Evolutionary conservation across 1,140 invertebrate species (phyloP).

Genomic region (Zaprionus gabonicus): DNA sequence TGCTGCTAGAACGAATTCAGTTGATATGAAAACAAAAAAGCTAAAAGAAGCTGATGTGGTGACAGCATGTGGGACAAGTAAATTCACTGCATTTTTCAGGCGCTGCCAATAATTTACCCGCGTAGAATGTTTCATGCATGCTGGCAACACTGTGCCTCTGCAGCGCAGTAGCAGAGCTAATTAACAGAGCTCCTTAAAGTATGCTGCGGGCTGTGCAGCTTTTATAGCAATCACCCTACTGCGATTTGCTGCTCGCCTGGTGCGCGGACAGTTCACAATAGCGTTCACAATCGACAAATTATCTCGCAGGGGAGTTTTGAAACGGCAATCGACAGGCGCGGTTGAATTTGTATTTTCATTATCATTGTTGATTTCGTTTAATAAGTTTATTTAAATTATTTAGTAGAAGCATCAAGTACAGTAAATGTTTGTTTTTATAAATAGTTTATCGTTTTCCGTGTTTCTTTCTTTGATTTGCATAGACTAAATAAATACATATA

Average conservation of each 20-base stretch:
- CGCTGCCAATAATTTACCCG: too few species aligned
- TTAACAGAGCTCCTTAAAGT: constrained; percentile 1
- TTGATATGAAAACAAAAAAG: too few species aligned
- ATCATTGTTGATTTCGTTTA: constrained; percentile 8
- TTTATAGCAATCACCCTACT: neutral
- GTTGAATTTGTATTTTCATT: too few species aligned
- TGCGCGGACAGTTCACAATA: constrained; percentile 11
- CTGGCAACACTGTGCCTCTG: too few species aligned
- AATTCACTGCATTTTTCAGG: too few species aligned
- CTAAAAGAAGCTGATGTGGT: too few species aligned
- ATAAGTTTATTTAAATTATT: constrained; percentile 63
- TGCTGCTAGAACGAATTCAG: too few species aligned
- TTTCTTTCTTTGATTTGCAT: constrained; percentile 62
- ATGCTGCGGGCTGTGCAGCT: neutral
- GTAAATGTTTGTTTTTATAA: constrained; percentile 71
- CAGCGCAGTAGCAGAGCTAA: constrained; percentile 2
- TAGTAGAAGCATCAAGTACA: constrained; percentile 81
- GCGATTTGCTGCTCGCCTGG: constrained; percentile 19
- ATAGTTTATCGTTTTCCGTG: constrained; percentile 59
- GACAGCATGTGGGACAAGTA: too few species aligned
- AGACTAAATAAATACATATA: constrained; percentile 53
- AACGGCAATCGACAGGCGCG: neutral
- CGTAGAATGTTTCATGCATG: too few species aligned
- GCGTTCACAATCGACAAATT: neutral
- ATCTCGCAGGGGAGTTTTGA: neutral